These are phyloP conservation scores for Parauchenoglanis punctatus DNA, from an alignment of 2,797 vertebrate genomes.

Conservation along the genomic window DNA sequence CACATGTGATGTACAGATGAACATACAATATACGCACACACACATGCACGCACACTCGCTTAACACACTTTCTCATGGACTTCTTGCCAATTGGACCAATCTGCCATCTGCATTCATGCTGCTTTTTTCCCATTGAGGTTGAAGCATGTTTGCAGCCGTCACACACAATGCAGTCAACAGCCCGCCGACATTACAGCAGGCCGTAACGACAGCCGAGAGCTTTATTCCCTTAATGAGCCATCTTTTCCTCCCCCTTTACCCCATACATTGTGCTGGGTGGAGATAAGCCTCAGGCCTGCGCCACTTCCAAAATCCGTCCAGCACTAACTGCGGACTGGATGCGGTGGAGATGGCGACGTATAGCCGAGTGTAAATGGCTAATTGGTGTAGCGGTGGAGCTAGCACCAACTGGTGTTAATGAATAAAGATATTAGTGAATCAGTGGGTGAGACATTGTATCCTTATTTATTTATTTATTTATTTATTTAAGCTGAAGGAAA, in stretches of 20 bases:
- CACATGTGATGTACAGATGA: conserved; percentile 52
- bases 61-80: conserved; percentile 58
- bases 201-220: conserved; percentile 34
- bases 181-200: conserved; percentile 39
- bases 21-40: conserved; percentile 44
- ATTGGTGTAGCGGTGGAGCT: neutral
- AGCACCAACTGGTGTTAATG: neutral
- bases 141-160: conserved; percentile 43
- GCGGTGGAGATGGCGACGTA: neutral
- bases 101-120: conserved; percentile 52
- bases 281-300: conserved; percentile 35
- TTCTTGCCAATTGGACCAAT: conserved; percentile 48
- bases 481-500: neutral
- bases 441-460: neutral
- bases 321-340: neutral
- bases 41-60: conserved; percentile 35
- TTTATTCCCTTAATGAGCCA: conserved; percentile 33
- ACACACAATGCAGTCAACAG: conserved; percentile 46
- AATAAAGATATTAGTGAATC: neutral
- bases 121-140: conserved; percentile 38
- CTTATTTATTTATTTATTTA: neutral
- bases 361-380: conserved; percentile 2
- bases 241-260: conserved; percentile 37
- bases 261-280: conserved; percentile 44
- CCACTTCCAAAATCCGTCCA: conserved; percentile 14